These are phyloP conservation scores for Drosophila planitibia DNA, from an alignment of 2,888 invertebrate species.

Conservation along the genomic window DNA sequence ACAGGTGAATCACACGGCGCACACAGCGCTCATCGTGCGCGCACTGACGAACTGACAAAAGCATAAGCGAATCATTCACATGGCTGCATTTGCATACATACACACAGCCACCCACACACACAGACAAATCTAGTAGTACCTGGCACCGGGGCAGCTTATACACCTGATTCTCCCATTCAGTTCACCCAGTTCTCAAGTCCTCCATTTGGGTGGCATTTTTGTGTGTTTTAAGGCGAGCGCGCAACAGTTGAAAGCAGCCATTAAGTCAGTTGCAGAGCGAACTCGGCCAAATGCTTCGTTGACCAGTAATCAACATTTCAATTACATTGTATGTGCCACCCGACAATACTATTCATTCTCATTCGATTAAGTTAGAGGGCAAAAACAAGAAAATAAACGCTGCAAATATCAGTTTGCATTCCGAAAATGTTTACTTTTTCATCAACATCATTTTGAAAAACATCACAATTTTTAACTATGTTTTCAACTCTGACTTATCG, in stretches of 20 bases:
- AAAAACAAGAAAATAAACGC: background rate
- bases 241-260: slow-evolving; percentile 80
- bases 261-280: slow-evolving; percentile 70
- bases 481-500: no score
- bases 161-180: background rate
- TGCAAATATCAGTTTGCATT: background rate
- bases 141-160: background rate
- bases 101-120: slow-evolving; percentile 25
- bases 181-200: slow-evolving; percentile 11
- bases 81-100: slow-evolving; percentile 74
- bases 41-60: slow-evolving; percentile 80
- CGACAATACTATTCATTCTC: background rate
- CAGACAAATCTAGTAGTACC: background rate
- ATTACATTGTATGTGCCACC: slow-evolving; percentile 37
- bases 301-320: slow-evolving; percentile 78
- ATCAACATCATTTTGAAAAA: background rate
- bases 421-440: background rate
- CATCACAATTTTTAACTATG: no score
- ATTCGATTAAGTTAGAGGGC: background rate
- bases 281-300: slow-evolving; percentile 64
- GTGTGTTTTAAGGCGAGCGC: slow-evolving; percentile 41
- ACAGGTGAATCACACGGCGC: slow-evolving; percentile 50
- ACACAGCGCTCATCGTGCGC: slow-evolving; percentile 27
- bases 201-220: slow-evolving; percentile 23
- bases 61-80: slow-evolving; percentile 84